Evolutionary conservation across 2,113 vertebrate genomes (phyloP), one percentile per base, ranked within the genome.

Genomic region (Sapayoa aenigma): DNA sequence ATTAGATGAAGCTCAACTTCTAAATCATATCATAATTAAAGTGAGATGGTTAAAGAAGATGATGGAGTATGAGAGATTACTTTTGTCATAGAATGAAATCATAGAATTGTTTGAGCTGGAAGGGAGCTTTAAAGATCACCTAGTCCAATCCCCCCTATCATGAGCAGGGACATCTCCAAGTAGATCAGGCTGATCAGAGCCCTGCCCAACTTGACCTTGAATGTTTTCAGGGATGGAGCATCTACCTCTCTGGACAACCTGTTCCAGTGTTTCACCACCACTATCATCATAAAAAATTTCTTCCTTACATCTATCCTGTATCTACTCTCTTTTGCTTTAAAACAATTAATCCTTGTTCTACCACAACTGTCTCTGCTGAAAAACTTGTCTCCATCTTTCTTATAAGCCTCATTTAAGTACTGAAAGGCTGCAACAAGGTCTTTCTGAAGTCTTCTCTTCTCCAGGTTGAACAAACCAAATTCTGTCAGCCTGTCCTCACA

Each of bases 281-380:
- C 4, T 3, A 4, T 39, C 19, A 67, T 4, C 0, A 3, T 11
- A 44, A 87, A 59, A 31, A 41, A 9, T 1, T 4, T 55, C 9
- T 46, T 65, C 46, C 14, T 22, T 44, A 12, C 3, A 58, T n/a
- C 14, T 46, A 33, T 6, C 33, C 31, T 65, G 5, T 41, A 71
- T 44, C 18, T 24, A 21, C 25, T 12, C 2, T 52, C 3, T 17
- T 59, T 60, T 27, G 59, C 14, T 69, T 78, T 60, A 37, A 89
- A 65, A 37, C 10, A 35, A 23, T 59, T 59, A n/a, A 6, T 1
- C 5, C 19, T 44, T 63, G 8, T 14, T 44, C 10, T 50, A 5
- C n/a, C 1, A 11, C 17, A 30, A 17, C 5, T 12, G 3, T 4
- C 6, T 22, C 9, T 68, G 2, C 15, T 58, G 12, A 65, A 62